Percentiles rank a stretch among this genome's conserved stretches.
Conservation (phyloP, 2,113 vertebrate genomes). For the Corythornis cristatus region DNA sequence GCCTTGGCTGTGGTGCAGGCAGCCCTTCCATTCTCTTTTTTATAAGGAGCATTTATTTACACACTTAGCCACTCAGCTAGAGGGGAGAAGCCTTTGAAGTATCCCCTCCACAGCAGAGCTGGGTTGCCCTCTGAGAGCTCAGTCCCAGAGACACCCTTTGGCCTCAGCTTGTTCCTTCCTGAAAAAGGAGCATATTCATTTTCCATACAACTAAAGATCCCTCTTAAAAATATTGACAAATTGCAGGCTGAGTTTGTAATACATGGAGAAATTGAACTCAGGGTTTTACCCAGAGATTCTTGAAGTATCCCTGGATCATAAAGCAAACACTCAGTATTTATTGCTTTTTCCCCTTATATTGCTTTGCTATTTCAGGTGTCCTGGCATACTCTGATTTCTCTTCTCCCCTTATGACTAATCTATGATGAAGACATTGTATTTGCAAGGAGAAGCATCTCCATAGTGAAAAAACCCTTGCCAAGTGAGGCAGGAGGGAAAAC, state of each 20-base stretch:
- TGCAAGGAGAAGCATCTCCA: neutral
- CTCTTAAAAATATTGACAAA: neutral
- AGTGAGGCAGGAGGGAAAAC: slow-evolving; percentile 19
- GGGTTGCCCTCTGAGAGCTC: neutral
- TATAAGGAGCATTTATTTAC: neutral
- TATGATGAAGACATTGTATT: slow-evolving; percentile 7
- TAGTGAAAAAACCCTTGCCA: neutral
- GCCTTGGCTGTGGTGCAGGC: neutral
- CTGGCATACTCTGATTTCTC: neutral
- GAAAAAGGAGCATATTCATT: neutral
- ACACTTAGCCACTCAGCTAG: neutral
- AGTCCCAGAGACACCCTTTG: neutral
- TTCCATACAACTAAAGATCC: neutral
- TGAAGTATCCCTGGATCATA: neutral
- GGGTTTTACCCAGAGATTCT: neutral
- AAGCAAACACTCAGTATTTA: neutral
- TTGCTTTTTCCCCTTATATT: neutral
- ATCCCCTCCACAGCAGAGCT: neutral
- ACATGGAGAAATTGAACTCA: neutral
- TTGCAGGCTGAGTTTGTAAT: neutral
- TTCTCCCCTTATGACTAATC: slow-evolving; percentile 34
- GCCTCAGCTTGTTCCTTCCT: neutral
- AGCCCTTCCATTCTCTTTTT: neutral
- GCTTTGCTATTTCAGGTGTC: slow-evolving; percentile 53
- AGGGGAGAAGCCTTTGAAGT: neutral